Conservation (phyloP, 2,888 invertebrate genomes). For the Hydrotaea diabolus region DNA sequence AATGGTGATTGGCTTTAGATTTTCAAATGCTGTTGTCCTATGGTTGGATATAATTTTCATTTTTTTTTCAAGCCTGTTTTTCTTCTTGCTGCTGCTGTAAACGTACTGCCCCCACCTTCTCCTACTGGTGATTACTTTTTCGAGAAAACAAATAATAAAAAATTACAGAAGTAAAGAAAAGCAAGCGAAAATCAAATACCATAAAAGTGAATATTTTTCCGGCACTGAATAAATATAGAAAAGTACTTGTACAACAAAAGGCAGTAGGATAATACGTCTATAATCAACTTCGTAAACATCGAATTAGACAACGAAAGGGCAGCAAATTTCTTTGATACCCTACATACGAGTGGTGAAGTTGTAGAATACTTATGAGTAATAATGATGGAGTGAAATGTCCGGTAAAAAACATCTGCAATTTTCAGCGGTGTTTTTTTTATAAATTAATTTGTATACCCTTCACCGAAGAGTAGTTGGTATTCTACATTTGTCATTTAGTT, state of each 20-base stretch:
- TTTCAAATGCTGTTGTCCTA: not conserved
- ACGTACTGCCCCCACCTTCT: no score
- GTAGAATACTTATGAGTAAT: no score
- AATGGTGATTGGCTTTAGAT: conserved; percentile 47
- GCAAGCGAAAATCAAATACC: conserved; percentile 15
- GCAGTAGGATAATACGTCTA: conserved; percentile 8
- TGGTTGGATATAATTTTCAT: not conserved
- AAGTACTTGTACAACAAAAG: not conserved
- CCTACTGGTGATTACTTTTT: not conserved
- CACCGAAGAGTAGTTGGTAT: no score
- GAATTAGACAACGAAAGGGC: not conserved
- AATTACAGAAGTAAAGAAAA: not conserved
- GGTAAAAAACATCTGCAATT: no score
- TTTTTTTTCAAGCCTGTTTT: not conserved
- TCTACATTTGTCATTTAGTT: no score
- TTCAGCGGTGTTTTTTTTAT: no score
- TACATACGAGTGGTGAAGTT: no score
- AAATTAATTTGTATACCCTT: no score
- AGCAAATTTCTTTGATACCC: no score
- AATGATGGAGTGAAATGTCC: no score
- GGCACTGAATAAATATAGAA: not conserved
- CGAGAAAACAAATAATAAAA: not conserved
- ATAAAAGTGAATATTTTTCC: not conserved
- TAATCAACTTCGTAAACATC: conserved; percentile 37
- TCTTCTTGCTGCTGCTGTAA: no score